phyloP scores from a whole-genome alignment of 2,888 invertebrate species.

The Achlya flavicornis region DNA sequence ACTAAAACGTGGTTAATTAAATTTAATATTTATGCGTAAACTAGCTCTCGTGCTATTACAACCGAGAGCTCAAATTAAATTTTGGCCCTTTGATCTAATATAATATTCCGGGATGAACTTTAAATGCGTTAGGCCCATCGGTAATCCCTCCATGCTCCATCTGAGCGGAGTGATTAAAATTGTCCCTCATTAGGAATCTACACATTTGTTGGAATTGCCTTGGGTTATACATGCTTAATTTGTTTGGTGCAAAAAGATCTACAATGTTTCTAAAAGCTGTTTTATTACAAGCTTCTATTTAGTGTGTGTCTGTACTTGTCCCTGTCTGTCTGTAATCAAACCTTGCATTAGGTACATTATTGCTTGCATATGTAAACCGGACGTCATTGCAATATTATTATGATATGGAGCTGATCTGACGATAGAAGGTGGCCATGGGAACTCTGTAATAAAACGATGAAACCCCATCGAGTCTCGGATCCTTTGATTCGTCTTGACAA shows the following conservation, averaged over 20 bases:
- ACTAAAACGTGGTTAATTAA: slow-evolving; percentile 45
- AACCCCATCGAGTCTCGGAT: too few species aligned
- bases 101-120: slow-evolving; percentile 60
- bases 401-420: too few species aligned
- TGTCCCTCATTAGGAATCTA: slow-evolving; percentile 46
- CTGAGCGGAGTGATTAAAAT: slow-evolving; percentile 53
- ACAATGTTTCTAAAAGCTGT: not conserved
- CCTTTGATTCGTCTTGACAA: too few species aligned
- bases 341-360: too few species aligned
- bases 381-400: too few species aligned
- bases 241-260: slow-evolving; percentile 27
- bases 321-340: too few species aligned
- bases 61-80: slow-evolving; percentile 59
- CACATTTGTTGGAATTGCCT: slow-evolving; percentile 35
- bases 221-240: slow-evolving; percentile 35
- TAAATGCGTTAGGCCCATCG: slow-evolving; percentile 50
- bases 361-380: too few species aligned
- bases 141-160: slow-evolving; percentile 45
- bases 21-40: slow-evolving; percentile 64
- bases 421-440: too few species aligned
- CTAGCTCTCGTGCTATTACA: slow-evolving; percentile 51
- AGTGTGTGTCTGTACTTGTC: not conserved
- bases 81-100: slow-evolving; percentile 63
- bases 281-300: not conserved
- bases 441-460: too few species aligned